These are phyloP conservation scores for Corynorhinus townsendii DNA, from an alignment of 2,113 vertebrate genomes.

Conservation along the genomic window DNA sequence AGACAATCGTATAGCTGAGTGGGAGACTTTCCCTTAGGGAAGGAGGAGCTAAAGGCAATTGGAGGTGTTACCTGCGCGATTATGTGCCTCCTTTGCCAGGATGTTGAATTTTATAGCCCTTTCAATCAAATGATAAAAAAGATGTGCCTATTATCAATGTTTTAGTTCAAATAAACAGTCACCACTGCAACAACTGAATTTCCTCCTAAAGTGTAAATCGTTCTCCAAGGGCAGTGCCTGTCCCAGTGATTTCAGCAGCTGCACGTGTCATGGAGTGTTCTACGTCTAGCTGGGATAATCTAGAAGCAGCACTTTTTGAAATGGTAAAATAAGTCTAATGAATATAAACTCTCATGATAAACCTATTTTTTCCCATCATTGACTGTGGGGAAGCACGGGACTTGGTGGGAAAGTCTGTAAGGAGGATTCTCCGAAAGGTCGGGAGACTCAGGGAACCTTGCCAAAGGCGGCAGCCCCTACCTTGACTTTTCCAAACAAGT, in stretches of 20 bases:
- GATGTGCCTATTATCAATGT: slow-evolving; percentile 76
- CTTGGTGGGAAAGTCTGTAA: no score
- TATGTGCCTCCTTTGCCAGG: slow-evolving; percentile 66
- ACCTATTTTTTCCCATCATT: slow-evolving; percentile 86
- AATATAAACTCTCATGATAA: slow-evolving; percentile 78
- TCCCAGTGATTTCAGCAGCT: slow-evolving; percentile 72
- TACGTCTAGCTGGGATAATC: slow-evolving; percentile 69
- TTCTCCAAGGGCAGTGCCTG: slow-evolving; percentile 70
- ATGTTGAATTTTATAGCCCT: slow-evolving; percentile 78
- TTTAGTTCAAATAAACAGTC: slow-evolving; percentile 74
- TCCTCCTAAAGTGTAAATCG: slow-evolving; percentile 67
- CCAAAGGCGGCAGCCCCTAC: no score
- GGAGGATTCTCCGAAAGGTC: no score
- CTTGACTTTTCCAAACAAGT: no score
- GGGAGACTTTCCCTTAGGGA: slow-evolving; percentile 43
- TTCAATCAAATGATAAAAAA: slow-evolving; percentile 63
- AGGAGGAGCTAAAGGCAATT: slow-evolving; percentile 11
- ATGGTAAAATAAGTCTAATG: slow-evolving; percentile 66
- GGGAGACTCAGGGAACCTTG: no score
- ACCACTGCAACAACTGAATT: slow-evolving; percentile 65
- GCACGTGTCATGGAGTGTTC: slow-evolving; percentile 79
- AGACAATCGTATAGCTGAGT: slow-evolving; percentile 15
- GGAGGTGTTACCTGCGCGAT: not conserved
- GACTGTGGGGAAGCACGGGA: slow-evolving; percentile 39
- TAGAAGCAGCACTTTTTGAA: slow-evolving; percentile 81